Evolutionary conservation across 2,888 invertebrate species (phyloP).

Genomic region (Xylophagus ater): DNA sequence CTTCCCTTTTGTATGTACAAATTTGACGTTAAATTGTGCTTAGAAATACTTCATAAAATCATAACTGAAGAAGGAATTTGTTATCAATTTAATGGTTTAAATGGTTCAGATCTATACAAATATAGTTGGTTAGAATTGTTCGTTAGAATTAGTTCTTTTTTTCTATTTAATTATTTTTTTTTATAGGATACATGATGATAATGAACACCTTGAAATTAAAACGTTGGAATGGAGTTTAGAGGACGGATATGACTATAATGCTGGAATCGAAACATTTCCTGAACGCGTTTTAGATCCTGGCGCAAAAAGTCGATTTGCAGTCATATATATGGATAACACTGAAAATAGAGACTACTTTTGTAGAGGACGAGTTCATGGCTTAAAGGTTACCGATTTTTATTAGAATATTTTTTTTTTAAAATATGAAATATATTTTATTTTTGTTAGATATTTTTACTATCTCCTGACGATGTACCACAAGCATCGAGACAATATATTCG

Average conservation of each 20-base stretch:
- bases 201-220: too few relatives aligned
- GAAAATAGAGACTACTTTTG: slow-evolving; percentile 52
- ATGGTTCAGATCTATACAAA: too few relatives aligned
- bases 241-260: slow-evolving; percentile 41
- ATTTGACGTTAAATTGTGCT: slow-evolving; percentile 22
- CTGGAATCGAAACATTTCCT: slow-evolving; percentile 48
- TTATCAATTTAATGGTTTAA: slow-evolving; percentile 51
- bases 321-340: slow-evolving; percentile 44
- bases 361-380: slow-evolving; percentile 54
- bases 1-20: slow-evolving; percentile 44
- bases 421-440: not conserved
- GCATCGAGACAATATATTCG: slow-evolving; percentile 56
- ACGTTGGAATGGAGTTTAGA: slow-evolving; percentile 50
- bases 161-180: too few relatives aligned
- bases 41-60: slow-evolving; percentile 44
- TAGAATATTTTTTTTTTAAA: not conserved
- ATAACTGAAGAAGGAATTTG: slow-evolving; percentile 52
- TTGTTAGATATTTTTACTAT: slow-evolving; percentile 45
- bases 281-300: slow-evolving; percentile 49
- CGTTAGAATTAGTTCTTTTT: too few relatives aligned
- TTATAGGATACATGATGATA: too few relatives aligned
- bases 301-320: slow-evolving; percentile 46
- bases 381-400: slow-evolving; percentile 41
- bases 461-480: slow-evolving; percentile 51
- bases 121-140: too few relatives aligned